These are phyloP conservation scores for Ophioninae sp. DNA, from an alignment of 2,888 invertebrate genomes.

Conservation along the genomic window DNA sequence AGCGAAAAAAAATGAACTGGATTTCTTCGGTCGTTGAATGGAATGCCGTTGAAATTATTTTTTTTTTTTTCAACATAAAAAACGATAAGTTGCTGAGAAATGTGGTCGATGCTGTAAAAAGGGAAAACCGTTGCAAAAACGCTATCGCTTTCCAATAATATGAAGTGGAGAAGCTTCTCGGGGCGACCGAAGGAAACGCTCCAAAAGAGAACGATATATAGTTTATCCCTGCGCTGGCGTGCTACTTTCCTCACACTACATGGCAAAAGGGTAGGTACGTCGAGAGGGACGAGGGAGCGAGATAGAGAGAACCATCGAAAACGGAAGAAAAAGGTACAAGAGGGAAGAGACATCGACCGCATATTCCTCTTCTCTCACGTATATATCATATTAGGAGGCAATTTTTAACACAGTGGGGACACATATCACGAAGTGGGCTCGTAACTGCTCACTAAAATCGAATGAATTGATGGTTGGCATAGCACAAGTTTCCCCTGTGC, in stretches of 20 bases:
- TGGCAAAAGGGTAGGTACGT: not conserved
- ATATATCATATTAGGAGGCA: conserved; percentile 78
- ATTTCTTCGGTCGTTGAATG: not conserved
- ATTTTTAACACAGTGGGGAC: conserved; percentile 76
- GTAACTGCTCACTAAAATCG: conserved; percentile 68
- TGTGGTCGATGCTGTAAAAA: conserved; percentile 66
- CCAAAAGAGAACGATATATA: conserved; percentile 57
- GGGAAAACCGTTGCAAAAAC: conserved; percentile 74
- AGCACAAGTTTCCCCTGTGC: conserved; percentile 11
- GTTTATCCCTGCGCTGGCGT: conserved; percentile 36
- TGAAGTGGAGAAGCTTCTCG: conserved; percentile 61
- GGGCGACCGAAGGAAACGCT: conserved; percentile 59
- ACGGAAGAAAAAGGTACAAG: conserved; percentile 9
- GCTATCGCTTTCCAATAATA: conserved; percentile 77
- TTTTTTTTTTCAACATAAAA: not conserved
- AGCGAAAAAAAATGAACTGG: not conserved
- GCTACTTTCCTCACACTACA: conserved; percentile 37
- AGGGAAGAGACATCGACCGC: conserved; percentile 34
- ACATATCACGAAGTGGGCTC: conserved; percentile 72
- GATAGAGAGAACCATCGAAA: not conserved
- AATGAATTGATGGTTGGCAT: conserved; percentile 67
- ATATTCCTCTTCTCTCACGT: conserved; percentile 47
- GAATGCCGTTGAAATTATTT: not conserved
- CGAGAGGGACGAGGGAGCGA: conserved; percentile 4
- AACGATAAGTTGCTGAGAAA: conserved; percentile 65